Conservation (phyloP, 2,113 vertebrate genomes). For the Myxocyprinus asiaticus region DNA sequence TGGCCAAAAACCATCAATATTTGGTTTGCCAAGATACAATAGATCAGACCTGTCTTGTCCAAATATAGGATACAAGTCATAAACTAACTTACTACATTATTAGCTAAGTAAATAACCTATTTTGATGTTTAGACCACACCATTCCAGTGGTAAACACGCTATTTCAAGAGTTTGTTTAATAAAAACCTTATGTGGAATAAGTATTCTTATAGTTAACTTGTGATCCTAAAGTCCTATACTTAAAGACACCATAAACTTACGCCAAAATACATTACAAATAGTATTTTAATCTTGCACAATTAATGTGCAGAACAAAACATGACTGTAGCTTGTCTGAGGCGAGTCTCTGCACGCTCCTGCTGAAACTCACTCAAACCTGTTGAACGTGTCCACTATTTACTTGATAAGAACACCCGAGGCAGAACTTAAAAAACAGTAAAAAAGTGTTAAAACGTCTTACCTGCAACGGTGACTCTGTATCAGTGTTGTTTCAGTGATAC, state of each 20-base stretch:
- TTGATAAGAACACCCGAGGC: background rate
- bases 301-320: background rate
- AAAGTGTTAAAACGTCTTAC: conserved; percentile 53
- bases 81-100: background rate
- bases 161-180: background rate
- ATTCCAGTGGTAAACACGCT: conserved; percentile 6
- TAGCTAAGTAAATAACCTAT: background rate
- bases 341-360: conserved; percentile 66
- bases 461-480: conserved; percentile 59
- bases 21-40: background rate
- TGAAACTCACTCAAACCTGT: conserved; percentile 18
- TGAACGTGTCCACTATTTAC: conserved; percentile 23
- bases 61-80: background rate
- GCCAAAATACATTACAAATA: too few relatives aligned
- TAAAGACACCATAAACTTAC: too few relatives aligned
- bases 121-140: background rate
- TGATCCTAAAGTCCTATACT: too few relatives aligned
- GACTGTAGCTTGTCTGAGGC: conserved; percentile 57
- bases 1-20: background rate
- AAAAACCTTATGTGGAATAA: background rate
- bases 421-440: too few relatives aligned
- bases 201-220: too few relatives aligned
- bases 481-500: conserved; percentile 64
- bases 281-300: too few relatives aligned
- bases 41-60: background rate